phyloP scores from a whole-genome alignment of 2,797 vertebrate genomes.

The Tokudaia muenninki region DNA sequence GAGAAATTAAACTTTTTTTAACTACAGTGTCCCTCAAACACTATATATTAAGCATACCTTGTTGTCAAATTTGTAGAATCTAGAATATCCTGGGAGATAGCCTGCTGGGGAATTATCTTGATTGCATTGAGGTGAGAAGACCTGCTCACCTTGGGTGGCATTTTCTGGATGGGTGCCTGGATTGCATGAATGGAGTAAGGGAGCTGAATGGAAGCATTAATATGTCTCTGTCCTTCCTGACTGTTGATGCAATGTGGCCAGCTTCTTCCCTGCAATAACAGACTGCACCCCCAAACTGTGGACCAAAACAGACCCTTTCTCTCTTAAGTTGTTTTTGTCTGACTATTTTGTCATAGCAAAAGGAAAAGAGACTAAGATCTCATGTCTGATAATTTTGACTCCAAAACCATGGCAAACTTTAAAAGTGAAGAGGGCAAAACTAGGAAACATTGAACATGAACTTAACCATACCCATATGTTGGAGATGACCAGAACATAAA shows the following conservation, averaged over 20 bases:
- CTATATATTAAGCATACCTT: not conserved
- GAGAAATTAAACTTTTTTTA: not conserved
- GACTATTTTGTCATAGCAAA: not conserved
- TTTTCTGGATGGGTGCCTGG: not conserved
- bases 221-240: not conserved
- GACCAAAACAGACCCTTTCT: not conserved
- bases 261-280: not conserved
- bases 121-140: not conserved
- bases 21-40: not conserved
- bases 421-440: not conserved
- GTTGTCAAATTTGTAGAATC: not conserved
- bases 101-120: not conserved
- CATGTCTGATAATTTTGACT: not conserved
- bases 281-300: not conserved
- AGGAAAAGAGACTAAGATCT: not conserved
- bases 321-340: not conserved
- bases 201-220: not conserved
- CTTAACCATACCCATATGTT: slow-evolving; percentile 8
- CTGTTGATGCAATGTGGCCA: not conserved
- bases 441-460: slow-evolving; percentile 33
- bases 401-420: not conserved
- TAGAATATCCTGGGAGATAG: not conserved
- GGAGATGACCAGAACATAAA: not conserved
- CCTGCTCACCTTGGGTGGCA: not conserved
- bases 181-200: not conserved